phyloP scores from a whole-genome alignment of 2,797 vertebrate genomes.

The Microhierax caerulescens region DNA sequence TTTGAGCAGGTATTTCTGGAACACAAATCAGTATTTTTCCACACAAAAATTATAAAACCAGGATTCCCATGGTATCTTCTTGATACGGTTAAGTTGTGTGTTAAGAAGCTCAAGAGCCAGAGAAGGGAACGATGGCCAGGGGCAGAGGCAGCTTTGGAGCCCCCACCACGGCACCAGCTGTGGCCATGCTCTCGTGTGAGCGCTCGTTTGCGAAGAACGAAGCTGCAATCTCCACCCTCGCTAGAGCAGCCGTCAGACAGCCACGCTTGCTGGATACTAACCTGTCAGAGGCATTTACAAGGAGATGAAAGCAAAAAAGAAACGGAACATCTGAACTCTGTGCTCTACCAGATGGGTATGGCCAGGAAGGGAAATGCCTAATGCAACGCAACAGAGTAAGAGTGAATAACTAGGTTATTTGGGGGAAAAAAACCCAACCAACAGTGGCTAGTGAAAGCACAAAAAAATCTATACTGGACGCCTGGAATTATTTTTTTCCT shows the following conservation, averaged over 20 bases:
- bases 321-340: not conserved
- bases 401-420: not conserved
- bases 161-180: not conserved
- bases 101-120: not conserved
- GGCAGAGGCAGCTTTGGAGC: not conserved
- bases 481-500: not conserved
- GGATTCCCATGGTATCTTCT: not conserved
- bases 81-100: not conserved
- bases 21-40: not conserved
- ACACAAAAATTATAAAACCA: not conserved
- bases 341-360: not conserved
- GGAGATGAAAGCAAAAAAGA: not conserved
- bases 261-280: rapidly evolving
- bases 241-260: not conserved
- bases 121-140: not conserved
- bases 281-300: not conserved
- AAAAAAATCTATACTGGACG: not conserved
- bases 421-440: not conserved
- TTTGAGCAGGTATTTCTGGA: not conserved
- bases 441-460: not conserved
- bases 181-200: rapidly evolving
- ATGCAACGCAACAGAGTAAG: not conserved
- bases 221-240: rapidly evolving
- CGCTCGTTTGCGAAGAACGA: rapidly evolving
- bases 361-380: not conserved